phyloP scores from a whole-genome alignment of 1,140 invertebrate genomes.

The Micrasema longulum region DNA sequence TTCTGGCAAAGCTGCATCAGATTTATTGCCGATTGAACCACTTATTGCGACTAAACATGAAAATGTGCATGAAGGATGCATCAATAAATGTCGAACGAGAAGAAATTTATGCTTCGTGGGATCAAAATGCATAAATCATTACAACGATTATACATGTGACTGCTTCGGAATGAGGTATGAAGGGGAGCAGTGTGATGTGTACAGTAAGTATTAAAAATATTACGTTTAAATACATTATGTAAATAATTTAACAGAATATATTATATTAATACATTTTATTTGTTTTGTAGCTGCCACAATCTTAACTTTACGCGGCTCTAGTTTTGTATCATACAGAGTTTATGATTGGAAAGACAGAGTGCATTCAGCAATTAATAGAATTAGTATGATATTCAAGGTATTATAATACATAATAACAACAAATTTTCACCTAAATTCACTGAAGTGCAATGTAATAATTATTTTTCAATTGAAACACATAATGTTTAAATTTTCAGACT shows the following conservation, averaged over 20 bases:
- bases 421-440: not conserved
- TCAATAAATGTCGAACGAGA: conserved; percentile 81
- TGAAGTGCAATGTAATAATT: not conserved
- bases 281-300: conserved; percentile 82
- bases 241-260: too few relatives aligned
- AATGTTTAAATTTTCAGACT: conserved; percentile 68
- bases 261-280: too few relatives aligned
- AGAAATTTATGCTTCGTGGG: conserved; percentile 87
- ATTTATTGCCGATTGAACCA: conserved; percentile 82
- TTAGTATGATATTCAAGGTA: conserved; percentile 91
- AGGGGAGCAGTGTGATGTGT: conserved; percentile 89
- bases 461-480: too few relatives aligned
- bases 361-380: conserved; percentile 86
- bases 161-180: conserved; percentile 93
- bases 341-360: conserved; percentile 93
- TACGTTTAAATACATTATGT: too few relatives aligned
- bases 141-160: conserved; percentile 86
- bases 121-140: conserved; percentile 89
- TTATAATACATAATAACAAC: conserved; percentile 19
- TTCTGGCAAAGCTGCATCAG: conserved; percentile 84
- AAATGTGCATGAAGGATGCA: conserved; percentile 87
- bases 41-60: conserved; percentile 87
- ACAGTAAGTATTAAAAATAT: conserved; percentile 76
- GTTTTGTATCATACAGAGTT: conserved; percentile 91
- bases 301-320: conserved; percentile 88